Conservation (phyloP, 2,797 vertebrate species). For the Coccyzus lansbergi region DNA sequence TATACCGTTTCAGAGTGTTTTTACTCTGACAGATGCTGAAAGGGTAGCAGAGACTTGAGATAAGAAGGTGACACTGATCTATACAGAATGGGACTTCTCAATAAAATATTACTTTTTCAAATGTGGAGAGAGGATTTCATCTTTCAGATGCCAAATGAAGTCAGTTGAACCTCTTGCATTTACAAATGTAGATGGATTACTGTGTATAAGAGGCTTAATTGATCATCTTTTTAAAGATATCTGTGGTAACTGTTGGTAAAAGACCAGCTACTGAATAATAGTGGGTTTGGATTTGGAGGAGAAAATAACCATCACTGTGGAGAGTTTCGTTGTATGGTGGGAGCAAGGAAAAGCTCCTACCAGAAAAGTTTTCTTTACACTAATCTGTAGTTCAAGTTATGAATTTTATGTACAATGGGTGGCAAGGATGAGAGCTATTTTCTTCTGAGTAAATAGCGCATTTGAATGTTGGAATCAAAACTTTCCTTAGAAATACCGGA, state of each 20-base stretch:
- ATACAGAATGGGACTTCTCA: not conserved
- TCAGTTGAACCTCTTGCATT: not conserved
- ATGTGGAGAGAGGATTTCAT: not conserved
- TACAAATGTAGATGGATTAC: not conserved
- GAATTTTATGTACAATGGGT: not conserved
- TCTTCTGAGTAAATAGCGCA: not conserved
- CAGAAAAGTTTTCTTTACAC: not conserved
- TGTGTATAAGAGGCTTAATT: not conserved
- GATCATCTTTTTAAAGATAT: not conserved
- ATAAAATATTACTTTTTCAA: not conserved
- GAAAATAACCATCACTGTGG: not conserved
- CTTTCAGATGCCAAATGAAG: not conserved
- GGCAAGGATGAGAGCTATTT: not conserved
- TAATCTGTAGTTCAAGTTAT: rapidly evolving
- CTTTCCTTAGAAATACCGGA: not conserved
- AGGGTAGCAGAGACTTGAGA: not conserved
- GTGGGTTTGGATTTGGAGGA: not conserved
- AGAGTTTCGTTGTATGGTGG: not conserved
- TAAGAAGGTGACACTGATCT: not conserved
- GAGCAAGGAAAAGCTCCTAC: not conserved
- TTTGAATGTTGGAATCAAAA: not conserved
- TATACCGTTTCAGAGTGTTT: not conserved
- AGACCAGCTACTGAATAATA: not conserved
- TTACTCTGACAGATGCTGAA: not conserved
- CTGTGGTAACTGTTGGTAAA: not conserved